These are phyloP conservation scores for Volucella bombylans DNA, from an alignment of 2,888 invertebrate genomes.

Conservation along the genomic window DNA sequence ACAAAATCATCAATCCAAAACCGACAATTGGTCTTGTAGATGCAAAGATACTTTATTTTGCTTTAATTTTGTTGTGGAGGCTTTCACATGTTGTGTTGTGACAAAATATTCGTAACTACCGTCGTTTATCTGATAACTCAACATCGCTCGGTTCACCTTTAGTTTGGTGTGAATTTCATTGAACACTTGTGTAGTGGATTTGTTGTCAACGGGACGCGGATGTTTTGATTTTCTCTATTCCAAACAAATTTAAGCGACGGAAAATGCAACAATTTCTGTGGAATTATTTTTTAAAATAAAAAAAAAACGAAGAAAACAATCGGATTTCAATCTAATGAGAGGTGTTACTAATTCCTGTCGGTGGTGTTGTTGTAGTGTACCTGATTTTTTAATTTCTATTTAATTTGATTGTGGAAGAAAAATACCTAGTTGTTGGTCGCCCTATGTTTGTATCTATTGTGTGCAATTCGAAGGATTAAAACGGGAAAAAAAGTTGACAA, in stretches of 20 bases:
- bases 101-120: no score
- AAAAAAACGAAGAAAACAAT: conserved; percentile 3
- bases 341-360: conserved; percentile 28
- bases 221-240: not conserved
- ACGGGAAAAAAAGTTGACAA: conserved; percentile 16
- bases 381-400: conserved; percentile 31
- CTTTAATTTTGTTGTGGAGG: conserved; percentile 16
- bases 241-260: conserved; percentile 43
- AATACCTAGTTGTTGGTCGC: conserved; percentile 23
- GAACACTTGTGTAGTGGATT: conserved; percentile 56
- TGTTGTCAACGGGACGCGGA: conserved; percentile 23
- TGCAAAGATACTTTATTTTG: conserved; percentile 48
- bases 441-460: conserved; percentile 47
- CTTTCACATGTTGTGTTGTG: conserved; percentile 24
- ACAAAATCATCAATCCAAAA: not conserved
- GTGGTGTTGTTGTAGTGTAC: conserved; percentile 33
- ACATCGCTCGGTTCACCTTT: conserved; percentile 39
- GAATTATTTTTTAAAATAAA: conserved; percentile 39
- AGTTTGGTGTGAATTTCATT: conserved; percentile 54
- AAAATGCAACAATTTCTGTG: conserved; percentile 67
- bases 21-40: conserved; percentile 19
- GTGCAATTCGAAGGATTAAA: conserved; percentile 58
- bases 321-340: conserved; percentile 29
- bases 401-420: conserved; percentile 24
- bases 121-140: conserved; percentile 16